These are phyloP conservation scores for Trissolcus brochymenae DNA, from an alignment of 2,888 invertebrate species.

Conservation along the genomic window DNA sequence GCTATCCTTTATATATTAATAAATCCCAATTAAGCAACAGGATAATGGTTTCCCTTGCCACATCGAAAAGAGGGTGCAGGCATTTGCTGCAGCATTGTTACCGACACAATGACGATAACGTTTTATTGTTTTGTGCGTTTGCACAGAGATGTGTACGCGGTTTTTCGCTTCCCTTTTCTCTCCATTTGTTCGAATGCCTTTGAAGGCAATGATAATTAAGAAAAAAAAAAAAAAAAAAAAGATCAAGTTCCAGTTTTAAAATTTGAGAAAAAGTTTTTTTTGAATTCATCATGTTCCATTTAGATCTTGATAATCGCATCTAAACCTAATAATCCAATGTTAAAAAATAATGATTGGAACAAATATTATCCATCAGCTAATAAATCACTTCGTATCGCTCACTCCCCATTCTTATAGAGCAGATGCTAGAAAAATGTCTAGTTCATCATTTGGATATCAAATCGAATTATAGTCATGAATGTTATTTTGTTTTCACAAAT, in stretches of 20 bases:
- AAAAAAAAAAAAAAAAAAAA: not conserved
- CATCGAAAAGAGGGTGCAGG: constrained; percentile 66
- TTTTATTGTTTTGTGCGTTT: constrained; percentile 52
- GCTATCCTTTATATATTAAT: constrained; percentile 72
- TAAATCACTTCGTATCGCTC: too few species aligned
- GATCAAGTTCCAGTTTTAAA: not conserved
- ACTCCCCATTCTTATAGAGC: too few species aligned
- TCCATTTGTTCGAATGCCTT: not conserved
- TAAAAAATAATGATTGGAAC: too few species aligned
- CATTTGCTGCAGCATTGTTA: constrained; percentile 67
- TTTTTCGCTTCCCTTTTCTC: too few species aligned
- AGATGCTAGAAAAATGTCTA: too few species aligned
- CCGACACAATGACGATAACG: constrained; percentile 64
- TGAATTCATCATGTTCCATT: not conserved
- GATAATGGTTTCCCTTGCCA: constrained; percentile 66
- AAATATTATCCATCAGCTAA: too few species aligned
- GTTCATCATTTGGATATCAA: too few species aligned
- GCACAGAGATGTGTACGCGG: too few species aligned
- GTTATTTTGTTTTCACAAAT: too few species aligned
- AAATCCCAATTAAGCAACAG: constrained; percentile 75
- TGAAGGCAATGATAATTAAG: not conserved
- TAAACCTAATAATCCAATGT: too few species aligned
- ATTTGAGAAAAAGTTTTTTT: not conserved
- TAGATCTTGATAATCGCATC: too few species aligned
- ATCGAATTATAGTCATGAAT: too few species aligned